Evolutionary conservation across 2,113 vertebrate species (phyloP).

Genomic region (Oreotrochilus melanogaster): DNA sequence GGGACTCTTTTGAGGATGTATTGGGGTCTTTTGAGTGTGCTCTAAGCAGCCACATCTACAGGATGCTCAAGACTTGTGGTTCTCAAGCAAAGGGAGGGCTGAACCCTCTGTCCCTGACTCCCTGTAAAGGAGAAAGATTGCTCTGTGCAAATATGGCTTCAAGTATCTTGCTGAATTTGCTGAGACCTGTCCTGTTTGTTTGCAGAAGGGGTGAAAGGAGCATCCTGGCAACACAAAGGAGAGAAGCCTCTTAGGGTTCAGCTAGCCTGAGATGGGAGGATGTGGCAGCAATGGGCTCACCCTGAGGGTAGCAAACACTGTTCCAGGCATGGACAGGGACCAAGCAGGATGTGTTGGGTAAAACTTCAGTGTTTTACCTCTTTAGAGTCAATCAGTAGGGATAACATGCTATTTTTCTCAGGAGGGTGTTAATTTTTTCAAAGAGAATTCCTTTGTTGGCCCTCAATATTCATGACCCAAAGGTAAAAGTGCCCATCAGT

Average conservation of each 20-base stretch:
- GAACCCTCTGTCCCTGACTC: not conserved
- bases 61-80: not conserved
- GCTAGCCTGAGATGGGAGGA: not conserved
- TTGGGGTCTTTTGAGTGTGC: not conserved
- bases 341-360: fast-evolving
- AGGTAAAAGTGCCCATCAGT: not conserved
- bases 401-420: not conserved
- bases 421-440: not conserved
- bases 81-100: not conserved
- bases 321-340: not conserved
- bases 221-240: not conserved
- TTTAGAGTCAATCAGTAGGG: not conserved
- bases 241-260: not conserved
- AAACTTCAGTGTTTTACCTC: not conserved
- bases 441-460: not conserved
- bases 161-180: not conserved
- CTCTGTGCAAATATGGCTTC: not conserved
- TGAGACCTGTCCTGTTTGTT: not conserved
- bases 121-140: not conserved
- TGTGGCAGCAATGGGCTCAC: fast-evolving
- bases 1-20: not conserved
- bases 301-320: not conserved
- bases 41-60: fast-evolving
- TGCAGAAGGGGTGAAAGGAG: not conserved
- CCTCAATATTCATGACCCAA: not conserved